Conservation (phyloP, 1,140 invertebrate genomes). For the Nasonia vitripennis region DNA sequence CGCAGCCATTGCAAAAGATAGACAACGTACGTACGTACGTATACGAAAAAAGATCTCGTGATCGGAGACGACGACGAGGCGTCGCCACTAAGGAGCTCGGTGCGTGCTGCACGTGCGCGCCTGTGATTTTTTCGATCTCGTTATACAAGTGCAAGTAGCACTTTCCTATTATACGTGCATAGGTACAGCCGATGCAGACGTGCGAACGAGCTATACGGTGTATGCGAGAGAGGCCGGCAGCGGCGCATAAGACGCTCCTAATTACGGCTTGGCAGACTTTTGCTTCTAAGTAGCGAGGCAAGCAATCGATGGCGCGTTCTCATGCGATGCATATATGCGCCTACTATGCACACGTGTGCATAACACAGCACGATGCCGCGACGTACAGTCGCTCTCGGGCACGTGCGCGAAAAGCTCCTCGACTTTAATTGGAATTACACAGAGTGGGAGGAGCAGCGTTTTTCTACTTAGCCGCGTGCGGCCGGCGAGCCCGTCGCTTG, state of each 20-base stretch:
- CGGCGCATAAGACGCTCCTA: conserved; percentile 58
- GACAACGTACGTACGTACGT: background rate
- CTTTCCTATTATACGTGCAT: background rate
- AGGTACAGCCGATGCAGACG: background rate
- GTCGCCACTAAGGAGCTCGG: background rate
- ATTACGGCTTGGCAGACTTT: conserved; percentile 63
- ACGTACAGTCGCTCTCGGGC: background rate
- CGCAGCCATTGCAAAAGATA: background rate
- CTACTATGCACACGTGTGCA: background rate
- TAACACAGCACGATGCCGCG: background rate
- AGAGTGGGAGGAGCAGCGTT: background rate
- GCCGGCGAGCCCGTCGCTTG: background rate
- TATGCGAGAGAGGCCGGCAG: background rate
- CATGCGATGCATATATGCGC: background rate
- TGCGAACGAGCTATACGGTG: background rate
- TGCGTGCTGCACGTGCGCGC: background rate
- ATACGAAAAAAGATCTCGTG: background rate
- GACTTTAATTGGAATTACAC: conserved; percentile 7
- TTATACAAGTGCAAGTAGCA: background rate
- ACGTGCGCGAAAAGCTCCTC: background rate
- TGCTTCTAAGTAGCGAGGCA: conserved; percentile 47
- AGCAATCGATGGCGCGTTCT: conserved; percentile 55
- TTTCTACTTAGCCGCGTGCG: background rate
- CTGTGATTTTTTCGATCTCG: background rate
- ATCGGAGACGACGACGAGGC: background rate